Evolutionary conservation across 2,888 invertebrate genomes (phyloP).

Genomic region (Cabera pusaria): DNA sequence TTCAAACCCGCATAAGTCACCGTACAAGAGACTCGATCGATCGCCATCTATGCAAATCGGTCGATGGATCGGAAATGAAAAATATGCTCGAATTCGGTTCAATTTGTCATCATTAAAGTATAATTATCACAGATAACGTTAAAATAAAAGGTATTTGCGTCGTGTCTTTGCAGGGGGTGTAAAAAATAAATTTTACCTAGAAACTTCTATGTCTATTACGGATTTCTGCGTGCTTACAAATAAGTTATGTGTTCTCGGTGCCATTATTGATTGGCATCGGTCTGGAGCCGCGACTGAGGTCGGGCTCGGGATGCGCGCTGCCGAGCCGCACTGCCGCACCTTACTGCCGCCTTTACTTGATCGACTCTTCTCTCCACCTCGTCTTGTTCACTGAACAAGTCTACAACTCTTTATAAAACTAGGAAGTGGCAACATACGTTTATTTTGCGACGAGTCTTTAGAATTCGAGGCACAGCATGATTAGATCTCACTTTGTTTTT

Average conservation of each 20-base stretch:
- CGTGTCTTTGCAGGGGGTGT: slow-evolving; percentile 50
- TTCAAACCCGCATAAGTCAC: slow-evolving; percentile 30
- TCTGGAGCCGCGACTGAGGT: slow-evolving; percentile 11
- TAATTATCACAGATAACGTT: slow-evolving; percentile 79
- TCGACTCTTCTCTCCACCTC: too few species aligned
- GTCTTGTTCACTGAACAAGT: too few species aligned
- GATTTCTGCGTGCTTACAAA: slow-evolving; percentile 34
- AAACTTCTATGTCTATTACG: slow-evolving; percentile 30
- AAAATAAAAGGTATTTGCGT: slow-evolving; percentile 66
- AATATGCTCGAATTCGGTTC: slow-evolving; percentile 37
- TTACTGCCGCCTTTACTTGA: background rate
- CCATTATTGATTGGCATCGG: slow-evolving; percentile 30
- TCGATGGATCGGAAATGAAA: slow-evolving; percentile 30
- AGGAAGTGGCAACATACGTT: too few species aligned
- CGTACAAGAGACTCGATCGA: slow-evolving; percentile 33
- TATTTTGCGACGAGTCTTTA: too few species aligned
- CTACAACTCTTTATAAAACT: too few species aligned
- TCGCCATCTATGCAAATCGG: slow-evolving; percentile 37
- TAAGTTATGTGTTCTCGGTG: slow-evolving; percentile 35
- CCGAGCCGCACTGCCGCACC: background rate
- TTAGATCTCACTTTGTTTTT: too few species aligned
- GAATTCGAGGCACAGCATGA: too few species aligned
- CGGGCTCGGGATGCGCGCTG: slow-evolving; percentile 8
- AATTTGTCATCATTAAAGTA: slow-evolving; percentile 66
- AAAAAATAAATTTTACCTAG: slow-evolving; percentile 43